phyloP scores from a whole-genome alignment of 1,140 invertebrate species.

The Cotesia glomerata region DNA sequence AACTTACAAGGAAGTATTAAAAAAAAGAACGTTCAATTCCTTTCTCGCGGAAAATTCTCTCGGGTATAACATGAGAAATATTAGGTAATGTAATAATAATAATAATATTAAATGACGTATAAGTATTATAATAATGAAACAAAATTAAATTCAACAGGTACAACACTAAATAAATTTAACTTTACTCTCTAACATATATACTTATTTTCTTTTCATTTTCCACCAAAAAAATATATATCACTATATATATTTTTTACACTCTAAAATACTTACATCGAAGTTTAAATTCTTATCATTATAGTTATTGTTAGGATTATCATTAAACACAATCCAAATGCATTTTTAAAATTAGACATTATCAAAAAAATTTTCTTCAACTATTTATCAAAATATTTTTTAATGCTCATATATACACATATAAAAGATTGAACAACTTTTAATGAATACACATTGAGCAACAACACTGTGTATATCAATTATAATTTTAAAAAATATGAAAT shows the following conservation, averaged over 20 bases:
- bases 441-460: constrained; percentile 10
- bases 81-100: too few relatives aligned
- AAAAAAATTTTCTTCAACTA: background rate
- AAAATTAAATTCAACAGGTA: constrained; percentile 9
- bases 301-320: too few relatives aligned
- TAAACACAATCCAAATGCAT: too few relatives aligned
- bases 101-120: background rate
- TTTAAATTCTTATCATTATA: too few relatives aligned
- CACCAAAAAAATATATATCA: background rate
- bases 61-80: too few relatives aligned
- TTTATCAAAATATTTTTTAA: background rate
- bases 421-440: background rate
- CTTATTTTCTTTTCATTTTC: background rate
- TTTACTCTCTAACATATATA: too few relatives aligned
- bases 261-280: background rate
- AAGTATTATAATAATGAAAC: background rate
- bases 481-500: background rate
- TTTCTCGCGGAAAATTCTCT: too few relatives aligned
- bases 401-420: background rate
- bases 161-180: constrained; percentile 1
- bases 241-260: background rate
- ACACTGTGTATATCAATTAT: background rate
- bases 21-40: background rate
- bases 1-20: too few relatives aligned
- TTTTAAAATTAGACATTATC: too few relatives aligned